Conservation (phyloP, 2,888 invertebrate species). For the Atethmia centrago region DNA sequence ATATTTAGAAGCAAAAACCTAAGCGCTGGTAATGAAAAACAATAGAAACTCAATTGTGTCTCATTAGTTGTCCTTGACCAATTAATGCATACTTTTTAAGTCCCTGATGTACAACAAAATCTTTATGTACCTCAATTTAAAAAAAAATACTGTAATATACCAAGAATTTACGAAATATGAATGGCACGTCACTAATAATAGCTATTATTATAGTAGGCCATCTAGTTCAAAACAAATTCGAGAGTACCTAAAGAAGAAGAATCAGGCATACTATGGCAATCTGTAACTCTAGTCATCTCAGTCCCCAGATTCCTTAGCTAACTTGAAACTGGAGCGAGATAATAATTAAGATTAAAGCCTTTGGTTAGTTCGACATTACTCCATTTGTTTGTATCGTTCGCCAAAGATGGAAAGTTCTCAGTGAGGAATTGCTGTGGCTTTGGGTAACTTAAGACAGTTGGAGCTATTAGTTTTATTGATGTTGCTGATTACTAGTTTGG, state of each 20-base stretch:
- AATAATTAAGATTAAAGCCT: constrained; percentile 53
- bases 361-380: constrained; percentile 37
- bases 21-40: too few relatives aligned
- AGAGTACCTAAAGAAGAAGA: not conserved
- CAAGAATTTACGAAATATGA: not conserved
- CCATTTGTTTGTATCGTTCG: constrained; percentile 52
- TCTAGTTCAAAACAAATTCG: not conserved
- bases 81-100: too few relatives aligned
- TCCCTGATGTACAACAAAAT: too few relatives aligned
- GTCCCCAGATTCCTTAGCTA: constrained; percentile 44
- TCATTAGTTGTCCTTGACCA: too few relatives aligned
- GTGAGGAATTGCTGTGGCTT: constrained; percentile 51
- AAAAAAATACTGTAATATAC: not conserved
- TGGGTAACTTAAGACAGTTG: constrained; percentile 45
- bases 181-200: not conserved
- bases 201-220: not conserved
- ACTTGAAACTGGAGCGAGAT: constrained; percentile 37
- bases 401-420: constrained; percentile 45
- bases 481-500: constrained; percentile 48
- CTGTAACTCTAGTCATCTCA: constrained; percentile 20
- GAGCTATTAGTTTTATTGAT: constrained; percentile 53
- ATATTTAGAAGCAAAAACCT: not conserved
- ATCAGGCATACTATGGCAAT: constrained; percentile 5
- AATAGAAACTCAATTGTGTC: too few relatives aligned
- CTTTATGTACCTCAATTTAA: too few relatives aligned